Percentiles rank a stretch among this genome's conserved stretches.
phyloP scores from a whole-genome alignment of 2,888 invertebrate genomes.

The Caenorhabditis sulstoni region DNA sequence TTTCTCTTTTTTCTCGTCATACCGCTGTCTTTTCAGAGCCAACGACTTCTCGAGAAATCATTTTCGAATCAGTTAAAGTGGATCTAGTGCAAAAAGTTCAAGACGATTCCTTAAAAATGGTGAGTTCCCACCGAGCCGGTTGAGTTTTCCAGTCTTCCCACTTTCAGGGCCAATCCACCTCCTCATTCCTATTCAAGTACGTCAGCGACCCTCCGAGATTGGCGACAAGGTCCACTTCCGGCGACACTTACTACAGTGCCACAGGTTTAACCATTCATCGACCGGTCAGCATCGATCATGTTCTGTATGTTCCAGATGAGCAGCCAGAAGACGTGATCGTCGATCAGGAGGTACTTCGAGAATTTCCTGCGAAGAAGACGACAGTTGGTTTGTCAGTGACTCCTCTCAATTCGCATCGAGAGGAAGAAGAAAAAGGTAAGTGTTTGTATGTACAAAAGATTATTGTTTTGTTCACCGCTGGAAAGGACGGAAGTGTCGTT shows the following conservation, averaged over 20 bases:
- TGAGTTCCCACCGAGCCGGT: background rate
- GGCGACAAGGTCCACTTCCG: constrained; percentile 35
- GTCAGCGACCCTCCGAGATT: constrained; percentile 6
- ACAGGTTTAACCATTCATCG: constrained; percentile 23
- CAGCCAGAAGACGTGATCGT: background rate
- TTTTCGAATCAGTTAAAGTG: too few species aligned
- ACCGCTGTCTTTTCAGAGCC: background rate
- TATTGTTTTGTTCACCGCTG: constrained; percentile 23
- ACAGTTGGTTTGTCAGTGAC: constrained; percentile 7
- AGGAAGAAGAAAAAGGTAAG: constrained; percentile 7
- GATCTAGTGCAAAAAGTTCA: too few species aligned
- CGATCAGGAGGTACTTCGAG: background rate
- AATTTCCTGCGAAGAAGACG: background rate
- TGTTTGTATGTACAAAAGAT: constrained; percentile 15
- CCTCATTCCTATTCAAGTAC: background rate
- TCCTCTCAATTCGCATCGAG: constrained; percentile 4
- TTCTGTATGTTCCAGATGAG: constrained; percentile 21
- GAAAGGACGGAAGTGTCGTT: constrained; percentile 46
- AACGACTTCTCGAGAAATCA: too few species aligned
- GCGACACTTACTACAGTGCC: constrained; percentile 33
- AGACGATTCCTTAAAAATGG: background rate
- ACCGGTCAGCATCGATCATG: constrained; percentile 11
- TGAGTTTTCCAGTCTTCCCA: too few species aligned
- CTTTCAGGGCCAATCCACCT: constrained; percentile 5
- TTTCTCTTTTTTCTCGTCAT: background rate